Evolutionary conservation across 2,888 invertebrate genomes (phyloP), one percentile per base, ranked within the genome.

Genomic region (Drosophila nr. perissopoda): DNA sequence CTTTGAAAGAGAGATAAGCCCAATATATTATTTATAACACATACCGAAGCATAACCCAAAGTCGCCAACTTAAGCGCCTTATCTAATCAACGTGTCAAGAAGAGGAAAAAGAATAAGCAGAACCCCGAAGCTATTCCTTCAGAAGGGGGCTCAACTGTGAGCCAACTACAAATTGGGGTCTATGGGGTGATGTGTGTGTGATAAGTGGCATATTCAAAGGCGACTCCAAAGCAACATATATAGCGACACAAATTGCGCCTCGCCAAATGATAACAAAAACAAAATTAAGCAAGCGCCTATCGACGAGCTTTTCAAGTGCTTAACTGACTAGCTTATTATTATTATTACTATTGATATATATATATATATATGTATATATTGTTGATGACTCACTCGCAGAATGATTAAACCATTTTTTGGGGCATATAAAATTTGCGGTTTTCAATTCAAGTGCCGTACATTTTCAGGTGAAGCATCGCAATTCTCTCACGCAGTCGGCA

Each of bases 71-170:
- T 57, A 16, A n/a, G 27, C 13, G 29, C 63, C 68, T 77, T 89
- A 85, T 85, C 85, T 85, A 85, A 85, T 85, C 85, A 63, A n/a
- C 66, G 54, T 69, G 80, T 59, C 89, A 89, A 85, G 59, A 82
- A 78, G 69, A 25, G 45, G 56, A 53, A 69, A 71, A 69, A 65
- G 36, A 57, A 4, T 45, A 2, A 63, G 69, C 33, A 66, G 70
- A 40, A 60, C 45, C 21, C 45, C 25, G 49, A 68, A 73, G 74
- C 76, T 71, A 73, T 66, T 69, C 66, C 66, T 65, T 58, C 57
- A 66, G 66, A 53, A 76, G 68, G 71, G 76, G 64, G 76, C 58
- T 65, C 71, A 62, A 73, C 59, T 62, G 42, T 33, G 38, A 38
- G 29, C 61, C 49, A 45, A 61, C 48, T 45, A 21, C 57, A 27